Evolutionary conservation across 2,113 vertebrate genomes (phyloP).

Genomic region (Zosterops hypoxanthus): DNA sequence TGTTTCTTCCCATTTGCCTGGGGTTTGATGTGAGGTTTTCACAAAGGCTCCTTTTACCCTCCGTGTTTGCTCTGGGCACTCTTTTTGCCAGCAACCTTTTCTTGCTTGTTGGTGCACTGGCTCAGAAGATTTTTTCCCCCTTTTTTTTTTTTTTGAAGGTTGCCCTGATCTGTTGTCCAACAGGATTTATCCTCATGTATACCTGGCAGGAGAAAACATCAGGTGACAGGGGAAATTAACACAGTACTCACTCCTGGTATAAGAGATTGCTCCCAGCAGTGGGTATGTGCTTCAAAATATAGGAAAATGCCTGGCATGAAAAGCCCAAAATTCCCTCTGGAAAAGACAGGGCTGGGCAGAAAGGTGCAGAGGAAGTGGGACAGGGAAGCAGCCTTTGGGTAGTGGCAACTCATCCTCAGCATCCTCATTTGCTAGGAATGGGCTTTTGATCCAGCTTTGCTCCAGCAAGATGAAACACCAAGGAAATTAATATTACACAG

Average conservation of each 20-base stretch:
- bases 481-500: neutral
- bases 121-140: neutral
- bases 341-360: neutral
- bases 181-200: fast-evolving
- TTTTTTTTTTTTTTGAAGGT: neutral
- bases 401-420: neutral
- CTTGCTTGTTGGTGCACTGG: neutral
- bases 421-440: neutral
- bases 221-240: neutral
- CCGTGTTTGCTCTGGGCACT: neutral
- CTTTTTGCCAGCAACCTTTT: neutral
- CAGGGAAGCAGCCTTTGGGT: neutral
- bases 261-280: neutral
- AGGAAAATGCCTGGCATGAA: neutral
- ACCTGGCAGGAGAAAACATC: neutral
- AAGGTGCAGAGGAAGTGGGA: neutral
- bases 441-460: neutral
- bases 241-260: neutral
- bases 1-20: neutral
- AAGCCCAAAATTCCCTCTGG: neutral
- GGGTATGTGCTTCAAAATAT: neutral
- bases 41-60: neutral
- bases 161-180: neutral
- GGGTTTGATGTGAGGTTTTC: neutral
- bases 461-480: neutral